Percentiles rank a stretch among this genome's conserved stretches.
phyloP scores from a whole-genome alignment of 2,888 invertebrate species.

The Thera britannica region DNA sequence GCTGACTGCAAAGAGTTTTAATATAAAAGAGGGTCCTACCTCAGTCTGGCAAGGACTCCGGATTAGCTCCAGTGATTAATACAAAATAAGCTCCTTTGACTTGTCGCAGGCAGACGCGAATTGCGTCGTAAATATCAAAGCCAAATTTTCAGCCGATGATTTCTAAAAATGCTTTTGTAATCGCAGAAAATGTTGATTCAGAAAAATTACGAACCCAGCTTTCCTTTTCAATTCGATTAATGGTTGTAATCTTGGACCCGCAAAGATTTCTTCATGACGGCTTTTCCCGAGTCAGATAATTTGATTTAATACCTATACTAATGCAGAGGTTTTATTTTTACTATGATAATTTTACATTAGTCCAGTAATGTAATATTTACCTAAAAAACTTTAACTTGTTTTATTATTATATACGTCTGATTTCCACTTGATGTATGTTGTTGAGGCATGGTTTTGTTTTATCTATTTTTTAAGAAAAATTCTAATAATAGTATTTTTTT shows the following conservation, averaged over 20 bases:
- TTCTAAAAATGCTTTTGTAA: constrained; percentile 42
- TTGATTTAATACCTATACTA: constrained; percentile 39
- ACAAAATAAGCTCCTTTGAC: constrained; percentile 47
- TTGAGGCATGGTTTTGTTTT: not conserved
- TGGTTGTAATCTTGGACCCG: constrained; percentile 43
- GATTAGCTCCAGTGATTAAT: constrained; percentile 59
- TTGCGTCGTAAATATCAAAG: constrained; percentile 50
- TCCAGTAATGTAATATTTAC: constrained; percentile 1
- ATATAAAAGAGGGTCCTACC: constrained; percentile 62
- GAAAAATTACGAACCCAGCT: constrained; percentile 40
- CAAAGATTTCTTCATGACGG: constrained; percentile 44
- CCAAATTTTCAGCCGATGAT: constrained; percentile 43
- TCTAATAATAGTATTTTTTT: too few relatives aligned
- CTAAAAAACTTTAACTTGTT: constrained; percentile 3
- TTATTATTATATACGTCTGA: too few relatives aligned
- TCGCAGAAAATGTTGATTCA: constrained; percentile 39
- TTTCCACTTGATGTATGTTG: too few relatives aligned
- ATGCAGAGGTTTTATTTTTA: constrained; percentile 35
- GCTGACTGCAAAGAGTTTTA: constrained; percentile 64
- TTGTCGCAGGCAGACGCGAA: constrained; percentile 47
- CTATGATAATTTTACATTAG: too few relatives aligned
- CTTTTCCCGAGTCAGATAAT: constrained; percentile 42
- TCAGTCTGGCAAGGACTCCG: constrained; percentile 53
- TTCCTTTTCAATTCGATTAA: constrained; percentile 43
- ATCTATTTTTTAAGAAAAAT: too few relatives aligned